Conservation (phyloP, 2,888 invertebrate genomes). For the Xanthostigma xanthostigma region DNA sequence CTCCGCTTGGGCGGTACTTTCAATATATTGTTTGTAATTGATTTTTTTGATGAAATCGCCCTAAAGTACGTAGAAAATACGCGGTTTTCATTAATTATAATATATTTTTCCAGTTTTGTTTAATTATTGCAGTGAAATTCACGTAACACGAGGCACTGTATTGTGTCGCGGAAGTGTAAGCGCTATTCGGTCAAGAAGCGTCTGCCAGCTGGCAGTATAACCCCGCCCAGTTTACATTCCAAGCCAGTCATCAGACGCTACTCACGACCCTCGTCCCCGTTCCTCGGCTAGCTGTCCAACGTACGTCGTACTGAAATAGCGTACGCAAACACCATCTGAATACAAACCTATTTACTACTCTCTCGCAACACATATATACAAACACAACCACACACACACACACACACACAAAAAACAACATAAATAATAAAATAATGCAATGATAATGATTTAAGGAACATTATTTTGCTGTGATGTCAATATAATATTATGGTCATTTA, state of each 20-base stretch:
- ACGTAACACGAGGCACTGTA: constrained; percentile 23
- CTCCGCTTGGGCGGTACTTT: constrained; percentile 21
- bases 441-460: no score
- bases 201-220: constrained; percentile 40
- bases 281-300: neutral
- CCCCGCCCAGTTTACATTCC: constrained; percentile 34
- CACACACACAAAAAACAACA: no score
- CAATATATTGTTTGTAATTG: neutral
- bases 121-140: neutral
- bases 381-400: no score
- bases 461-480: no score
- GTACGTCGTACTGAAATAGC: constrained; percentile 14
- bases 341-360: neutral
- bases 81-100: neutral
- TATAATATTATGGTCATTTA: no score
- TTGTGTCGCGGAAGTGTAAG: constrained; percentile 27
- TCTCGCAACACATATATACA: no score
- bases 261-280: constrained; percentile 19
- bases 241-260: constrained; percentile 19
- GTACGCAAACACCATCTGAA: constrained; percentile 9
- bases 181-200: constrained; percentile 30
- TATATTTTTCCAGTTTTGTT: constrained; percentile 10
- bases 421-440: no score
- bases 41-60: neutral
- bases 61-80: neutral